Evolutionary conservation across 1,140 invertebrate species (phyloP), one percentile per base, ranked within the genome.

Genomic region (Oedothorax gibbosus): DNA sequence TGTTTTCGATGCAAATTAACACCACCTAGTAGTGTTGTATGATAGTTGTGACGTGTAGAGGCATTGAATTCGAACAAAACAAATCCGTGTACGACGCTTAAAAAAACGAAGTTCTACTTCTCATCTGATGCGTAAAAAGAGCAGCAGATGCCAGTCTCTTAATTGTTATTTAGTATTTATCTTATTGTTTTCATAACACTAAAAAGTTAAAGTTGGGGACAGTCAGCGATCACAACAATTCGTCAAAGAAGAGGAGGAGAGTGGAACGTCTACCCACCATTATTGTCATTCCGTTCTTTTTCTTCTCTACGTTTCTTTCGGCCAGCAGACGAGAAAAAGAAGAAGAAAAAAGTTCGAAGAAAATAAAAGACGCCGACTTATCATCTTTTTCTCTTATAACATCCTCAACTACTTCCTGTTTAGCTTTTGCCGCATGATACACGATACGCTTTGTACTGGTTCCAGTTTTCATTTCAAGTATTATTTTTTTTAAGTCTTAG

Each of bases 331-430:
- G 35, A 35, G 35, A 35, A 5, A 35, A 35, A 35, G 35, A 35
- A 35, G 35, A 35, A 35, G 5, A 35, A 35, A 35, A 35, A 35
- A 1, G 1, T 35, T 35, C 35, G 35, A 35, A 35, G 35, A 35
- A 35, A 35, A 35, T 35, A 35, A 35, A 35, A 35, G 35, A 35
- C 35, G 35, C 35, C 35, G 35, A 35, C 35, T 35, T 35, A 35
- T 50, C 50, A 9, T 53, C 69, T 60, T 53, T 11, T 14, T 20
- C 54, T 49, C 69, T 18, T 71, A 53, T 71, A 71, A 71, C 72
- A 35, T 75, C 72, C 15, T 35, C 54, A 56, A 21, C 72, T 75
- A 57, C 72, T 75, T 75, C 72, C 72, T 75, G 72, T 75, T 75
- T 75, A 60, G 72, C 72, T 75, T 75, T 75, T 50, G 72, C 54